Percentiles rank a stretch among this genome's conserved stretches.
phyloP scores from a whole-genome alignment of 2,113 vertebrate species.

The Perccottus glenii region DNA sequence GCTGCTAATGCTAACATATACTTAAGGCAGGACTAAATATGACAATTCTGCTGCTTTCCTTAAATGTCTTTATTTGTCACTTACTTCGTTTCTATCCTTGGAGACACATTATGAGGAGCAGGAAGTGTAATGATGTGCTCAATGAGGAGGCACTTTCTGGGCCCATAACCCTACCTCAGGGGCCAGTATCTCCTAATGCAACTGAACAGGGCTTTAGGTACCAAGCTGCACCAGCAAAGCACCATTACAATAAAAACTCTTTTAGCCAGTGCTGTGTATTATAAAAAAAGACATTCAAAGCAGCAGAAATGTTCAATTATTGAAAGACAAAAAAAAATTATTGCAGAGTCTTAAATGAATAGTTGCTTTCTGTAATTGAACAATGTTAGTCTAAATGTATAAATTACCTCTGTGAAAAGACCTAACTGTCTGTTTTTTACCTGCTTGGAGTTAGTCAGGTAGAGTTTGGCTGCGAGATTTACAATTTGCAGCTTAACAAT shows the following conservation, averaged over 20 bases:
- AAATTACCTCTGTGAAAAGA: too few species aligned
- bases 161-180: slow-evolving; percentile 54
- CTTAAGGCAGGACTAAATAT: not conserved
- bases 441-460: slow-evolving; percentile 98
- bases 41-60: slow-evolving; percentile 11
- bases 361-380: too few species aligned
- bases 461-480: slow-evolving; percentile 94
- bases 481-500: slow-evolving; percentile 95
- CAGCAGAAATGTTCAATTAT: not conserved
- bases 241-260: slow-evolving; percentile 35
- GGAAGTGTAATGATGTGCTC: slow-evolving; percentile 48
- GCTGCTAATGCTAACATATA: too few species aligned
- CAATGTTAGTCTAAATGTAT: too few species aligned
- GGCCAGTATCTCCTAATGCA: slow-evolving; percentile 39
- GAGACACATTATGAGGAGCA: slow-evolving; percentile 84
- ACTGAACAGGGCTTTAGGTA: slow-evolving; percentile 37
- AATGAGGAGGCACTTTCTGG: slow-evolving; percentile 38
- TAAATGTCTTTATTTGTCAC: slow-evolving; percentile 6
- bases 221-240: slow-evolving; percentile 10
- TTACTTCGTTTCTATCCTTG: slow-evolving; percentile 56
- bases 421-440: slow-evolving; percentile 75
- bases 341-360: not conserved
- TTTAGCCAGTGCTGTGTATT: slow-evolving; percentile 27
- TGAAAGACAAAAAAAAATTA: not conserved
- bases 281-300: slow-evolving; percentile 6